Evolutionary conservation across 2,888 invertebrate genomes (phyloP).

Genomic region (Hyposoter didymator): DNA sequence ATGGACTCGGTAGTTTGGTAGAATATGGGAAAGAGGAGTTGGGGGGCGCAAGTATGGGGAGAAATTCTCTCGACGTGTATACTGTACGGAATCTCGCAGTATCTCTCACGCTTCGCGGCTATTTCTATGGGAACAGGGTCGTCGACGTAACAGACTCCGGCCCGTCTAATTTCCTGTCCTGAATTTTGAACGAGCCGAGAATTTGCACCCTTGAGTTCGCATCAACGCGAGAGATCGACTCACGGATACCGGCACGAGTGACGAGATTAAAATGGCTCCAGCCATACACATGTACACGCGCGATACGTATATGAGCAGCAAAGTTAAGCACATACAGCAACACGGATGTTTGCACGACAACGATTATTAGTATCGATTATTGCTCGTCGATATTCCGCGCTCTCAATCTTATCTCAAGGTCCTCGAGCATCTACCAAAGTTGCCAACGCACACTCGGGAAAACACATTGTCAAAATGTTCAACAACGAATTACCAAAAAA

Average conservation of each 20-base stretch:
- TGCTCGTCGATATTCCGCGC: constrained; percentile 29
- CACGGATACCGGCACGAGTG: constrained; percentile 59
- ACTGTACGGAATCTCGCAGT: constrained; percentile 69
- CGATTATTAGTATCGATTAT: constrained; percentile 51
- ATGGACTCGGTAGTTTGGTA: constrained; percentile 48
- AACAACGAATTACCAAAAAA: background rate
- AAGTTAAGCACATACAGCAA: background rate
- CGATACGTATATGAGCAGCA: background rate
- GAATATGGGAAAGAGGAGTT: constrained; percentile 19
- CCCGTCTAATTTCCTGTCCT: constrained; percentile 84
- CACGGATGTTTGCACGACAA: constrained; percentile 40
- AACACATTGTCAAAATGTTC: background rate
- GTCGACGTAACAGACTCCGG: constrained; percentile 66
- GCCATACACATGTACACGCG: background rate
- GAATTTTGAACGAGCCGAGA: constrained; percentile 83
- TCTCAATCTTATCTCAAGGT: constrained; percentile 27
- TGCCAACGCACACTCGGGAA: too few relatives aligned
- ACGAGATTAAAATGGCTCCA: constrained; percentile 64
- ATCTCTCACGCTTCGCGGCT: constrained; percentile 83
- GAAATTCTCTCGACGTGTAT: constrained; percentile 64
- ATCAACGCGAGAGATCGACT: constrained; percentile 74
- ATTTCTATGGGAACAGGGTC: constrained; percentile 80
- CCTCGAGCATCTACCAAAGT: background rate
- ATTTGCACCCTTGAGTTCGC: constrained; percentile 83
- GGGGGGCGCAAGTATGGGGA: constrained; percentile 20